Conservation (phyloP, 64 coral and sea anemone genomes). For the Porites australiensis region DNA sequence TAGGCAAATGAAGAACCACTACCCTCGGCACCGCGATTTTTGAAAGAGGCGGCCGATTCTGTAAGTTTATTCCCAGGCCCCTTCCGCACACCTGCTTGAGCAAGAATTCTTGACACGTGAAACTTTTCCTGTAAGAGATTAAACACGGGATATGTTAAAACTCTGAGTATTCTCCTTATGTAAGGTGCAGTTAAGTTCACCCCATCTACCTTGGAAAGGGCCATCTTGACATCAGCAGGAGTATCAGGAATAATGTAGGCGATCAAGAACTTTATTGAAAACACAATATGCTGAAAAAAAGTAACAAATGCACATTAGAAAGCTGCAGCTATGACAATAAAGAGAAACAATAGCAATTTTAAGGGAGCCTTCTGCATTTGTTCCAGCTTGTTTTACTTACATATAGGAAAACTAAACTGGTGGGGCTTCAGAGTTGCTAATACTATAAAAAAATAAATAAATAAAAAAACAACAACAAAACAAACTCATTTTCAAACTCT, state of each 20-base stretch:
- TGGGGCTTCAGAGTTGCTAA: too few relatives aligned
- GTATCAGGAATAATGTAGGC: slow-evolving; percentile 91
- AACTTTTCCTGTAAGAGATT: slow-evolving; percentile 77
- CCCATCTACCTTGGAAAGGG: slow-evolving; percentile 80
- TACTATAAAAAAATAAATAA: too few relatives aligned
- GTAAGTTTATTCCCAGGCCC: slow-evolving; percentile 85
- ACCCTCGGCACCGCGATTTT: background rate
- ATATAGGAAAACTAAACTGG: too few relatives aligned
- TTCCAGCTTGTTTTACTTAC: too few relatives aligned
- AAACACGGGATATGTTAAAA: too few relatives aligned
- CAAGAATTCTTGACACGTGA: slow-evolving; percentile 76
- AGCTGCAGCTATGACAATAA: background rate
- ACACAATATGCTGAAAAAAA: slow-evolving; percentile 89
- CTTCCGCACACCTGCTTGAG: slow-evolving; percentile 80
- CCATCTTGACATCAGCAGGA: slow-evolving; percentile 83
- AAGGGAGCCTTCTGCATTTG: too few relatives aligned
- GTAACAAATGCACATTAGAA: background rate
- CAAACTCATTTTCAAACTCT: too few relatives aligned
- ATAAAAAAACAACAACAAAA: too few relatives aligned
- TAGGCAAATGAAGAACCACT: background rate
- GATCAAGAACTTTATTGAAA: slow-evolving; percentile 95
- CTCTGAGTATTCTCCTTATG: too few relatives aligned
- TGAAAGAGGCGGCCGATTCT: slow-evolving; percentile 24
- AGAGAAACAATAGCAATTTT: too few relatives aligned
- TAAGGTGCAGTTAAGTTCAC: too few relatives aligned